These are phyloP conservation scores for Apus apus DNA, from an alignment of 2,113 vertebrate genomes.

Conservation along the genomic window DNA sequence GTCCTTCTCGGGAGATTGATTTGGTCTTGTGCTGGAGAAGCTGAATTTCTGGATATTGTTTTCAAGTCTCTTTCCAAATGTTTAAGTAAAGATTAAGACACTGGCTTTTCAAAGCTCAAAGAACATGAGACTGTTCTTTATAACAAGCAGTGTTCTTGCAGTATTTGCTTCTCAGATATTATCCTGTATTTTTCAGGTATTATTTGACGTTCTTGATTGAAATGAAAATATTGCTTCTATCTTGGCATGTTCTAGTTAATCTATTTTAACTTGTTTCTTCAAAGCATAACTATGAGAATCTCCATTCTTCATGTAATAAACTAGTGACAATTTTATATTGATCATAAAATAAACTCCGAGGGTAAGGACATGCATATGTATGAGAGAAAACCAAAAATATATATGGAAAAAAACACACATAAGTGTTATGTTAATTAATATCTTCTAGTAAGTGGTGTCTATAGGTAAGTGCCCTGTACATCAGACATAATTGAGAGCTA, in stretches of 20 bases:
- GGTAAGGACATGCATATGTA: neutral
- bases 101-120: neutral
- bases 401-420: neutral
- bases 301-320: neutral
- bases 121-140: neutral
- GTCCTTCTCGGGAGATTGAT: neutral
- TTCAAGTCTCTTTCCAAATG: neutral
- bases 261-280: neutral
- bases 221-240: neutral
- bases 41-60: neutral
- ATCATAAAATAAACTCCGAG: neutral
- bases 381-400: neutral
- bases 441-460: neutral
- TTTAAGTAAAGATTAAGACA: neutral
- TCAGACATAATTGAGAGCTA: neutral
- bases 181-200: neutral
- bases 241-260: neutral
- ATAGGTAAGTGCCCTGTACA: neutral
- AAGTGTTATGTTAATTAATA: neutral
- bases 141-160: neutral
- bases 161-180: neutral
- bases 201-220: neutral
- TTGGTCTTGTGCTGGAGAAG: neutral
- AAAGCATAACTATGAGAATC: neutral
- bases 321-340: neutral